Evolutionary conservation across 2,113 vertebrate species (phyloP), one percentile per base, ranked within the genome.

Genomic region (Mesitornis unicolor): DNA sequence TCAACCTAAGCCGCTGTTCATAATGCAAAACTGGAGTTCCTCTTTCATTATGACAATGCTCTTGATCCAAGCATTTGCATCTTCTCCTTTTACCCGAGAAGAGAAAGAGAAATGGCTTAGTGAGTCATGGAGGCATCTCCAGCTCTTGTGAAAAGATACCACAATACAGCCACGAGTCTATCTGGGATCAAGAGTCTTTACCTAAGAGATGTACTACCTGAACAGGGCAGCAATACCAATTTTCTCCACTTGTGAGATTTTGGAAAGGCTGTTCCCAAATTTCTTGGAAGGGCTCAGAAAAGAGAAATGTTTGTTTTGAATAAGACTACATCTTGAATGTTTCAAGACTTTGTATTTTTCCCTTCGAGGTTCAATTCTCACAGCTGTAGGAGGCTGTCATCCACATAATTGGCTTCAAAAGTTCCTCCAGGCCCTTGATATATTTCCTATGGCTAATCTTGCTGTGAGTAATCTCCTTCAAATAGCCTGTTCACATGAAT

Each of bases 401-500:
- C 29, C 83, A 81, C 73, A 71, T 89, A 96, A 97, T 68, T 92
- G 91, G 71, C 64, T 89, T 90, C 94, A 42, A 26, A 96, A 96
- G 80, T 87, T 96, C 86, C 89, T 92, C 89, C 89, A 92, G 91
- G 81, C 75, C 64, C 91, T 75, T 33, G 80, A 63, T 90, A 6
- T 11, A 81, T 84, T 94, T 95, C 89, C 95, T 89, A 93, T 45
- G 64, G 96, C 61, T 96, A 67, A 95, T 81, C 96, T 95, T 29
- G 60, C 89, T 95, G 94, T 47, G 95, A 95, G 94, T 92, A 93
- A 96, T 95, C 95, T 80, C 92, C 90, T 92, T 86, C 94, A 93
- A 90, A 93, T 84, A 93, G 43, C 95, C 96, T 81, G 84, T 48
- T 97, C 94, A 86, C 36, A 60, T 38, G 86, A 95, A 95, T 95